Base-by-base conservation (phyloP, 1,140 invertebrate genomes). In the Acyrthosiphon pisum region DNA sequence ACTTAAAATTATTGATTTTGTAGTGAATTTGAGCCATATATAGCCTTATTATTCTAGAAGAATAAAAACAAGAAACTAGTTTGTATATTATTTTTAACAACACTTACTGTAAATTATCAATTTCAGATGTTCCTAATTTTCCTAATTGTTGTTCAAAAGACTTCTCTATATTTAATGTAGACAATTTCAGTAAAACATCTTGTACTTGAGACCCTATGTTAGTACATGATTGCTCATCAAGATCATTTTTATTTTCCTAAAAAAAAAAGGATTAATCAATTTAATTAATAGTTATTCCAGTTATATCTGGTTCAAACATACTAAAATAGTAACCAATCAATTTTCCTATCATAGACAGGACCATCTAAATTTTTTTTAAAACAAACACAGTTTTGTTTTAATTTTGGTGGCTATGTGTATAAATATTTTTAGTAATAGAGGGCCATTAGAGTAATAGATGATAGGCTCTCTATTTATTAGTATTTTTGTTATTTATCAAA, bases 121-220 rank as follows among this genome's bases (percentile, higher is more conserved):
- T 94, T 60, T 94, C 94, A 89, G 76, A 68, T 86, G 93, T 48
- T 48, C 76, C 90, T 93, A 95, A 90, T 68, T 94, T 94, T 94
- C 95, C 94, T 41, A 94, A 93, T 94, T 94, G 81, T 93, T 93
- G 91, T 86, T 83, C 81, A 56, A 93, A 93, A 56, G 91, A 93
- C 35, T 93, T 84, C 26, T 93, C 91, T 41, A 93, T 41, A 56
- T 93, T 93, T 41, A 93, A 44, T 53, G 91, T 93, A 35, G 91
- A 86, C 1, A 93, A 20, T 56, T 93, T 93, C 35, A 53, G 48
- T 11, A 93, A 41, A 41, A 93, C 76, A 26, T 35, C n/a, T 93
- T 93, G 91, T 30, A 93, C 91, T 86, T 93, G 91, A 93, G 91
- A 86, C 30, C 91, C 91, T 46, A 93, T 93, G 35, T 84, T 56